Base-by-base conservation (phyloP, 2,797 vertebrate genomes). In the Erithacus rubecula region DNA sequence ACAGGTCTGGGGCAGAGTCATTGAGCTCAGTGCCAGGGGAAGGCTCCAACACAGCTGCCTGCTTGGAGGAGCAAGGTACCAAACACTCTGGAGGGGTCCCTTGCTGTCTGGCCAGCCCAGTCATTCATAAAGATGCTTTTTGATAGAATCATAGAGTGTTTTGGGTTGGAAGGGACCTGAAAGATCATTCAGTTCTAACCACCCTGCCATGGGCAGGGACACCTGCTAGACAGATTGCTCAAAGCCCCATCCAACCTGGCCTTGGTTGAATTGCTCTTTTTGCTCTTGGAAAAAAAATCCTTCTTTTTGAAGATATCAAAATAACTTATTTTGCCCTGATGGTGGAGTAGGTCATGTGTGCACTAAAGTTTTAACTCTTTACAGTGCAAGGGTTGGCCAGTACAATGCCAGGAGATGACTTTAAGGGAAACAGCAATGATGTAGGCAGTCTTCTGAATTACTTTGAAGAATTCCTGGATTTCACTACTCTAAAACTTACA, bases 21-120 rank as follows among this genome's bases (percentile, higher is more conserved):
- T 49, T 0, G 15, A 49, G 39, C 29, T 9, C 14, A 23, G 13
- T 44, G 36, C 26, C 11, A 15, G 26, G 12, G 43, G 29, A 87
- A 60, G 34, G 26, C 37, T 20, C 14, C 0, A 0, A 2, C 13
- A 9, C 0, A 0, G 12, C 32, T 90, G 72, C 24, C 43, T 53
- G 7, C 51, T 30, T 19, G 51, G 37, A 52, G 62, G 80, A 71
- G 30, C 36, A 36, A 43, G 32, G 34, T 58, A 63, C 47, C 47
- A 69, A 43, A 36, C 36, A 27, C 47, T 52, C 0, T 27, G 43
- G 37, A 69, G 11, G 15, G 20, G 3, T 82, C 21, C 23, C 11
- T 5, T 71, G 5, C 32, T 51, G 7, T 65, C 72, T 60, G 74
- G 9, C 26, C 59, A 72, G 43, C 46, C 22, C 18, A 56, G 22